A percentile compares a stretch with the other conserved stretches of the same genome.
Conservation (phyloP, 1,140 invertebrate genomes). For the Diabrotica virgifera region DNA sequence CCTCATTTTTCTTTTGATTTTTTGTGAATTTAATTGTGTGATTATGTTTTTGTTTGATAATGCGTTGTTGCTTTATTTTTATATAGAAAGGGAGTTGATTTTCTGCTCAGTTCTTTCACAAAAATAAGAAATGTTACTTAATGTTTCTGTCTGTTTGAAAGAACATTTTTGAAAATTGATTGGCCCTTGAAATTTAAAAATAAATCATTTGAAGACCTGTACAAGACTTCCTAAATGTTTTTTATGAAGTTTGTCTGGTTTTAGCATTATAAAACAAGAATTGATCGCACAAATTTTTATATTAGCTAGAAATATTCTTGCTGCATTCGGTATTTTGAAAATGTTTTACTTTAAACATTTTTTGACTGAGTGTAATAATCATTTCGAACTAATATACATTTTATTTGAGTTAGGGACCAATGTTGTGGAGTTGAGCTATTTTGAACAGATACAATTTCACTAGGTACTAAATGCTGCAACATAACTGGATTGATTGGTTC, state of each 20-base stretch:
- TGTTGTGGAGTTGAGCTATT: not conserved
- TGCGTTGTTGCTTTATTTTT: not conserved
- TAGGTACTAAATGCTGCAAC: not conserved
- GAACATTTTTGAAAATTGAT: not conserved
- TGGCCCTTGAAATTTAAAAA: not conserved
- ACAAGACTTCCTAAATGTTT: not conserved
- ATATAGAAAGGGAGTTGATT: not conserved
- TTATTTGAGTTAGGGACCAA: no score
- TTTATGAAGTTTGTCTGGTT: not conserved
- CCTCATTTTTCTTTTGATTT: not conserved
- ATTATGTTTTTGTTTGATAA: not conserved
- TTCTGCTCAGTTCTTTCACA: not conserved
- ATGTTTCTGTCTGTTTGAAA: not conserved
- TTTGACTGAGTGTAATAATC: not conserved
- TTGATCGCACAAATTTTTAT: not conserved
- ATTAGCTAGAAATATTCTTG: not conserved
- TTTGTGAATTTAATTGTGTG: not conserved
- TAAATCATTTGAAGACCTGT: not conserved
- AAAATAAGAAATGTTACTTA: not conserved
- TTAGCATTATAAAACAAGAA: not conserved
- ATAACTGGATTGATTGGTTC: not conserved
- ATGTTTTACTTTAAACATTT: not conserved
- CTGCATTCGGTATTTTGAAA: not conserved
- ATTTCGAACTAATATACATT: no score
- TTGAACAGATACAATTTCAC: not conserved